Evolutionary conservation across 2,888 invertebrate genomes (phyloP).

Genomic region (Drosophila rellima): DNA sequence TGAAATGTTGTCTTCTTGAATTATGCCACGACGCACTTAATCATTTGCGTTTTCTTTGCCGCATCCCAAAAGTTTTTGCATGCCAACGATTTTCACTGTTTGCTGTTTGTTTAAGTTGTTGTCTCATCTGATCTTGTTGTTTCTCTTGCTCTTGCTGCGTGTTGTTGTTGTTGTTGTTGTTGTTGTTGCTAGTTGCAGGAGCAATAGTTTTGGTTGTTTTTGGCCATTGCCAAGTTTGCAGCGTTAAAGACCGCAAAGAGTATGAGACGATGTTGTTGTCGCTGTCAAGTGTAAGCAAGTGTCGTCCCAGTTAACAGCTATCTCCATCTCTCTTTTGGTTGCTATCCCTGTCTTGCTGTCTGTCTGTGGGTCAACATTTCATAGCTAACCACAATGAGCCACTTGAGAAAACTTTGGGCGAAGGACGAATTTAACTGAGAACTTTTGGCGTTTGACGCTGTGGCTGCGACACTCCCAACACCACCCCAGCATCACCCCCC

Average conservation of each 20-base stretch:
- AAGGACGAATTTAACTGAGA: constrained; percentile 76
- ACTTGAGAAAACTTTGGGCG: constrained; percentile 71
- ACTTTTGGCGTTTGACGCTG: constrained; percentile 77
- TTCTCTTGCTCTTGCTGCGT: constrained; percentile 14
- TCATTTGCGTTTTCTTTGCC: constrained; percentile 77
- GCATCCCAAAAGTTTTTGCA: constrained; percentile 75
- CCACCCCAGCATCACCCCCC: background rate
- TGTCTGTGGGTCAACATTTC: constrained; percentile 72
- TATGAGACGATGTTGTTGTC: constrained; percentile 47
- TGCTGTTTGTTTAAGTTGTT: constrained; percentile 35
- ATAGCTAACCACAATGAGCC: constrained; percentile 75
- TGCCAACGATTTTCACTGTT: constrained; percentile 58
- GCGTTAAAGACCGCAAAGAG: constrained; percentile 67
- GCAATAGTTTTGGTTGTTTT: constrained; percentile 37
- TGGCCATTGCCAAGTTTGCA: constrained; percentile 48
- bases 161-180: constrained; percentile 26
- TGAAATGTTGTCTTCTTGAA: constrained; percentile 74
- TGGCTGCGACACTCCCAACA: constrained; percentile 32
- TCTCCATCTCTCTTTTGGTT: constrained; percentile 12
- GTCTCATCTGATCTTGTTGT: constrained; percentile 25
- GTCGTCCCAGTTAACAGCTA: constrained; percentile 57
- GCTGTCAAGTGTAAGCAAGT: constrained; percentile 67
- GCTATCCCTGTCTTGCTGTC: constrained; percentile 12
- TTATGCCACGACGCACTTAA: constrained; percentile 76
- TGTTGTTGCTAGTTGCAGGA: constrained; percentile 38